Evolutionary conservation across 1,140 invertebrate genomes (phyloP), one percentile per base, ranked within the genome.

Genomic region (Amyelois transitella): DNA sequence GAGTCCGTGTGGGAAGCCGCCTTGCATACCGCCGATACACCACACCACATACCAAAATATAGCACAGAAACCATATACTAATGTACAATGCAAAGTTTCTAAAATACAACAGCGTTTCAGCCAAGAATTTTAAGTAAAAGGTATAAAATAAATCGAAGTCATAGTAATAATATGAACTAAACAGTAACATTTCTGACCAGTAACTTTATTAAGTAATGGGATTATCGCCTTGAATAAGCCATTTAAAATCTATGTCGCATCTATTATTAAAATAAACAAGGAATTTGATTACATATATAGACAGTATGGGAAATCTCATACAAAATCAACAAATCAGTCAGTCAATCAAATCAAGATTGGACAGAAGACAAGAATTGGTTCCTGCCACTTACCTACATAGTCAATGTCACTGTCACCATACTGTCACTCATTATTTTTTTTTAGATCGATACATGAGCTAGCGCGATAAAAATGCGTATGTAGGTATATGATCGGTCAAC

Each of bases 121-220:
- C 67, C 18, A 82, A 48, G 64, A 86, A 69, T 65, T 75, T 75
- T 52, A 79, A 53, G 54, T 86, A 87, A 69, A 78, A 78, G 62
- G 72, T 77, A 62, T 80, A 75, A 21, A 82, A 65, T 63, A 60
- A 62, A 57, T 83, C 75, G 28, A 77, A 68, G 51, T 75, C 74
- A 43, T 74, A 72, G 28, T 60, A n/a, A n/a, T n/a, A n/a, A n/a
- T n/a, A 55, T 44, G 64, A 60, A 51, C 73, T 66, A 62, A 54
- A 61, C 60, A 69, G 66, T 77, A 77, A 73, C 84, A 87, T 87
- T 84, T 83, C 78, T 86, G 74, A 84, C 76, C 81, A 77, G 72
- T 77, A 77, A 18, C 14, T 28, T 12, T 14, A 43, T n/a, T 14
- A 47, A 38, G 2, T 14, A 14, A 3, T n/a, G 3, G 3, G 17